A percentile compares a stretch with the other conserved stretches of the same genome.
phyloP scores from a whole-genome alignment of 2,888 invertebrate genomes.

The Gymnocheta viridis region DNA sequence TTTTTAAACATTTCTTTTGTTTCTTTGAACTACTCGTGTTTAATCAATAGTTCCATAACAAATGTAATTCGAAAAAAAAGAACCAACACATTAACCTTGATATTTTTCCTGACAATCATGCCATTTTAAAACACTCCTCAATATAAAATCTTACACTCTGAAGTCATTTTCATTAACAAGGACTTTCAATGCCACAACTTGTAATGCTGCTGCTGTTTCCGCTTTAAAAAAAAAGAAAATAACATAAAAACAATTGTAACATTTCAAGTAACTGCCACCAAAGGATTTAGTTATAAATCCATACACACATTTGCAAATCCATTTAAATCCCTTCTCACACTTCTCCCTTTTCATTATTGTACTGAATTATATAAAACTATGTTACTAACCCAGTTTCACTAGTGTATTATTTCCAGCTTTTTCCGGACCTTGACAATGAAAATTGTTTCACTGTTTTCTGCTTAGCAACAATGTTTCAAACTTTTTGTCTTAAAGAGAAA shows the following conservation, averaged over 20 bases:
- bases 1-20: background rate
- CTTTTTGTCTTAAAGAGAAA: background rate
- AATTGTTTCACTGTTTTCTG: slow-evolving; percentile 22
- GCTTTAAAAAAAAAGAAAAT: slow-evolving; percentile 44
- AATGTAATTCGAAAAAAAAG: background rate
- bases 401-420: slow-evolving; percentile 12
- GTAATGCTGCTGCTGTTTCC: slow-evolving; percentile 20
- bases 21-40: background rate
- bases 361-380: slow-evolving; percentile 59
- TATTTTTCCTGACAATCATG: slow-evolving; percentile 46
- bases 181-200: slow-evolving; percentile 17
- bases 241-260: slow-evolving; percentile 58
- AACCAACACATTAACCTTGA: slow-evolving; percentile 56
- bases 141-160: slow-evolving; percentile 36
- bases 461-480: slow-evolving; percentile 60
- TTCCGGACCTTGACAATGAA: slow-evolving; percentile 64
- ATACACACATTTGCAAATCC: slow-evolving; percentile 10
- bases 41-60: slow-evolving; percentile 21
- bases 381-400: slow-evolving; percentile 62
- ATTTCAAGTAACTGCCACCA: slow-evolving; percentile 63
- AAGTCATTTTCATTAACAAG: slow-evolving; percentile 67
- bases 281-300: slow-evolving; percentile 61
- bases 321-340: slow-evolving; percentile 29
- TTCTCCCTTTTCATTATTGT: background rate
- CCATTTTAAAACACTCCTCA: slow-evolving; percentile 46